A percentile compares a stretch with the other conserved stretches of the same genome.
phyloP scores from a whole-genome alignment of 2,113 vertebrate species.

The Chaetorhynchus papuensis region DNA sequence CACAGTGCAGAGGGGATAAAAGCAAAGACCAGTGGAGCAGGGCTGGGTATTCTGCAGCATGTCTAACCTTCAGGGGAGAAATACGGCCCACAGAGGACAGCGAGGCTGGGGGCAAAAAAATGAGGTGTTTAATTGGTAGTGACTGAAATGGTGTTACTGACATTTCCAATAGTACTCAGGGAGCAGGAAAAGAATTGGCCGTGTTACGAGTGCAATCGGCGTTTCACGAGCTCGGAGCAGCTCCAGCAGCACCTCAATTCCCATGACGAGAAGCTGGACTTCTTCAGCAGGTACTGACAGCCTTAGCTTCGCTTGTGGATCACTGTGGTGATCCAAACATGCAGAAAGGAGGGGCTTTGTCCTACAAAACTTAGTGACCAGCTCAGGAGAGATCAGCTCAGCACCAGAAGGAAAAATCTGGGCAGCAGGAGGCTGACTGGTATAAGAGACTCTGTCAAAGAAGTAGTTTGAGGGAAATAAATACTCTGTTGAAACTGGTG shows the following conservation, averaged over 20 bases:
- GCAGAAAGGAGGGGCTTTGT: neutral
- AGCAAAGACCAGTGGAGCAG: neutral
- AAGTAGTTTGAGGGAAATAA: neutral
- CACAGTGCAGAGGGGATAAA: neutral
- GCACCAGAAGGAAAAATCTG: neutral
- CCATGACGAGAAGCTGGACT: constrained; percentile 94
- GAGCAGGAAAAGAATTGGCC: constrained; percentile 99
- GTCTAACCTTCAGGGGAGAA: neutral
- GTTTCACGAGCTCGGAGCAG: constrained; percentile 95
- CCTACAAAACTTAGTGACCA: neutral
- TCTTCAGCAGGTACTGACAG: constrained; percentile 81
- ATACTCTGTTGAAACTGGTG: neutral
- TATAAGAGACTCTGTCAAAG: neutral
- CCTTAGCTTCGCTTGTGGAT: neutral
- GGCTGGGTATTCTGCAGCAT: neutral
- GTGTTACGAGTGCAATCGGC: constrained; percentile 93
- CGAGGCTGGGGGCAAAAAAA: neutral
- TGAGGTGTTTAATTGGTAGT: neutral
- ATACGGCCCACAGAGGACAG: neutral
- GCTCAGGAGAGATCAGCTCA: neutral
- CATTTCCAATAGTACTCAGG: constrained; percentile 75
- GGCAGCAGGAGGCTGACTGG: neutral
- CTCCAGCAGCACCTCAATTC: constrained; percentile 96
- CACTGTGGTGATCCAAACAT: neutral
- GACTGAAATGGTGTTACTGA: neutral